Evolutionary conservation across 1,140 invertebrate species (phyloP).

Genomic region (Drosophila insularis): DNA sequence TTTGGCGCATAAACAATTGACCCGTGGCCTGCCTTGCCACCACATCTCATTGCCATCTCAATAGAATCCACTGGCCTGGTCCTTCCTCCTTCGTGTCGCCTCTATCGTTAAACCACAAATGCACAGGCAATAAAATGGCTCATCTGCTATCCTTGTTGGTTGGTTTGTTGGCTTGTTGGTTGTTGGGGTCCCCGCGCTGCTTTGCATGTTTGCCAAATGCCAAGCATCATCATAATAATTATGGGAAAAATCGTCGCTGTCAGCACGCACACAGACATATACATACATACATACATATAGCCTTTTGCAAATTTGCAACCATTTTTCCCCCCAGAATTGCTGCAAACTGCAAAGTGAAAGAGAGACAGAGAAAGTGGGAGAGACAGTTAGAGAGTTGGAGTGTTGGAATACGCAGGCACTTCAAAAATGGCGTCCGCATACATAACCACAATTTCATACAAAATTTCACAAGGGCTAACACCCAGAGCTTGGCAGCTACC

Average conservation of each 20-base stretch:
- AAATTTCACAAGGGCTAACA: slow-evolving; percentile 52
- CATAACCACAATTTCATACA: slow-evolving; percentile 72
- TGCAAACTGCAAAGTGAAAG: not conserved
- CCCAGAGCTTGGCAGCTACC: not conserved
- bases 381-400: not conserved
- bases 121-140: slow-evolving; percentile 71
- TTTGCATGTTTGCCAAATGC: slow-evolving; percentile 74
- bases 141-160: slow-evolving; percentile 60
- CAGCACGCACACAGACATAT: slow-evolving; percentile 41
- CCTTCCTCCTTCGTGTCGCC: not conserved
- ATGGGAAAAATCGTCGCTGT: slow-evolving; percentile 75
- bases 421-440: slow-evolving; percentile 62
- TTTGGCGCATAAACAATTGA: slow-evolving; percentile 59
- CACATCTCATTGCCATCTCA: not conserved
- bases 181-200: slow-evolving; percentile 12
- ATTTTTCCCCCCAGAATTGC: slow-evolving; percentile 33
- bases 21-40: slow-evolving; percentile 9
- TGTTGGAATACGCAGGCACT: slow-evolving; percentile 19
- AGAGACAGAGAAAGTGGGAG: not conserved
- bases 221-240: slow-evolving; percentile 80
- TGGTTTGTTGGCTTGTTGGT: slow-evolving; percentile 11
- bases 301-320: slow-evolving; percentile 46
- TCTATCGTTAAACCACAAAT: slow-evolving; percentile 44
- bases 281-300: slow-evolving; percentile 6
- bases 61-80: not conserved